phyloP scores from a whole-genome alignment of 2,797 vertebrate genomes.

The Pseudopleuronectes americanus region DNA sequence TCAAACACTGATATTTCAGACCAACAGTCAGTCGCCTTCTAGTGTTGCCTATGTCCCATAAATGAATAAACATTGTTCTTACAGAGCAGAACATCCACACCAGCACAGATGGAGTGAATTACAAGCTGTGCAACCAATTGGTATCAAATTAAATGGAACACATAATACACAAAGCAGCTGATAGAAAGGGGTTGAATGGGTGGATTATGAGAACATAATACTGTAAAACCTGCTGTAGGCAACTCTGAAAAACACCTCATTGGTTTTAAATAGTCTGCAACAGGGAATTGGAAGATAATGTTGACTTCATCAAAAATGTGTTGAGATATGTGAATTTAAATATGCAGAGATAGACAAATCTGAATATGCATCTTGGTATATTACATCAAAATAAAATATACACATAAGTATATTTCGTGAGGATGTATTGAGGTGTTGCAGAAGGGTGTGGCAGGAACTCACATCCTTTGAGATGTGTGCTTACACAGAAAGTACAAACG shows the following conservation, averaged over 20 bases:
- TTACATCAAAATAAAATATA: no score
- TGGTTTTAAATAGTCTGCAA: slow-evolving; percentile 60
- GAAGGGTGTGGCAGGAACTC: slow-evolving; percentile 62
- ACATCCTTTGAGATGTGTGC: slow-evolving; percentile 6
- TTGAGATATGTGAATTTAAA: background rate
- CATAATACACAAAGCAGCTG: slow-evolving; percentile 46
- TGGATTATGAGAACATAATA: slow-evolving; percentile 61
- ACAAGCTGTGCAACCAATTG: slow-evolving; percentile 61
- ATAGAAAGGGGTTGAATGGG: slow-evolving; percentile 42
- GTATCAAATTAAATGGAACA: slow-evolving; percentile 72
- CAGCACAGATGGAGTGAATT: slow-evolving; percentile 72
- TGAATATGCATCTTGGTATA: no score
- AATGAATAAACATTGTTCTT: slow-evolving; percentile 56
- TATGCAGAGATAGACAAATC: background rate
- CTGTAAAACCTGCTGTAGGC: slow-evolving; percentile 52
- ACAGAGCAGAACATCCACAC: slow-evolving; percentile 45
- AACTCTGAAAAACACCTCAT: slow-evolving; percentile 39
- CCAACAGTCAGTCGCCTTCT: slow-evolving; percentile 26
- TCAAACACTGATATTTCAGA: slow-evolving; percentile 25
- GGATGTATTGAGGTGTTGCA: no score
- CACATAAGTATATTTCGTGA: no score
- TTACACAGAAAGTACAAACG: background rate
- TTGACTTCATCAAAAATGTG: background rate
- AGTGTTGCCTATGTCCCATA: slow-evolving; percentile 37
- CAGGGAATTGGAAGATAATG: slow-evolving; percentile 11